Percentiles rank a stretch among this genome's conserved stretches.
Evolutionary conservation across 2,797 vertebrate genomes (phyloP).

Genomic region (Acomys russatus): DNA sequence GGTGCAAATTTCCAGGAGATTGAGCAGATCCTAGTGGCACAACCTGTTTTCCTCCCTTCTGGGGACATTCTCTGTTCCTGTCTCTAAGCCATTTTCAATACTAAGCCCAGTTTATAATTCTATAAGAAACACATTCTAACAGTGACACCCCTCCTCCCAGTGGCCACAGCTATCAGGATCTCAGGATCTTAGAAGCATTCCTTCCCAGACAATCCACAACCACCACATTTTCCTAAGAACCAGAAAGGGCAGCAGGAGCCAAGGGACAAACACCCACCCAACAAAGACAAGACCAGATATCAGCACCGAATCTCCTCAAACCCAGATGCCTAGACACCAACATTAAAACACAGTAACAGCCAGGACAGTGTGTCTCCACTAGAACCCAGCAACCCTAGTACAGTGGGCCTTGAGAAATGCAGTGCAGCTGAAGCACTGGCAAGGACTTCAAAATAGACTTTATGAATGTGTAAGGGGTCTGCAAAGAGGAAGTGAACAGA

Average conservation of each 20-base stretch:
- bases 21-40: not conserved
- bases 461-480: not conserved
- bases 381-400: not conserved
- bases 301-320: not conserved
- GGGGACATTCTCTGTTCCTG: not conserved
- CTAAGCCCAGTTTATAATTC: not conserved
- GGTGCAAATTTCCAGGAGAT: not conserved
- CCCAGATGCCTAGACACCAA: not conserved
- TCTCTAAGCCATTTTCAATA: not conserved
- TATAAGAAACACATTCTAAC: not conserved
- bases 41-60: not conserved
- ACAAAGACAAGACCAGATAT: not conserved
- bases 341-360: not conserved
- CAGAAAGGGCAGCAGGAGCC: not conserved
- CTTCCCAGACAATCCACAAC: not conserved
- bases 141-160: not conserved
- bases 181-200: not conserved
- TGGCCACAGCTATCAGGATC: not conserved
- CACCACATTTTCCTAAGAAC: not conserved
- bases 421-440: not conserved
- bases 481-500: not conserved
- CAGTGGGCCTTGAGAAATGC: not conserved
- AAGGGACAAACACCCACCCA: not conserved
- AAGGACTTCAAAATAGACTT: not conserved
- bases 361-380: not conserved